Percentiles rank a stretch among this genome's conserved stretches.
These are phyloP conservation scores for Seira ritae DNA, from an alignment of 2,888 invertebrate genomes.

Conservation along the genomic window DNA sequence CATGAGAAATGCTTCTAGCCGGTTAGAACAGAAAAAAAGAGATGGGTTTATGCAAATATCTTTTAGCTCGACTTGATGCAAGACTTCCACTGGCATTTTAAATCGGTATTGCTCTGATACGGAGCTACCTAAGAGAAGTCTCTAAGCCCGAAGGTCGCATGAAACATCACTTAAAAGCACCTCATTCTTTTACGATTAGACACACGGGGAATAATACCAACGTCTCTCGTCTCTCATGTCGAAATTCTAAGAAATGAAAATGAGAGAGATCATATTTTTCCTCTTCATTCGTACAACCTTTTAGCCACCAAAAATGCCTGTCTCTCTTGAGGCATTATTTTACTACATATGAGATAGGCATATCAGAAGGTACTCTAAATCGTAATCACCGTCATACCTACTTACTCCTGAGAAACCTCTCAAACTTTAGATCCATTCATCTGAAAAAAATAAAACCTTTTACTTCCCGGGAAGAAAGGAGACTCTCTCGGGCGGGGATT, in stretches of 20 bases:
- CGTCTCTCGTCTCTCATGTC: background rate
- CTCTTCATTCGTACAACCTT: constrained; percentile 1
- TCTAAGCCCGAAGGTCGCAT: background rate
- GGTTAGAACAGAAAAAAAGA: too few relatives aligned
- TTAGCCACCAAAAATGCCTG: background rate
- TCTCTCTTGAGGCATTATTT: background rate
- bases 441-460: constrained; percentile 47
- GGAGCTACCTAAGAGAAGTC: background rate
- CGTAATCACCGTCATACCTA: background rate
- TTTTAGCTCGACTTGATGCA: background rate
- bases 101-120: background rate
- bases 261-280: background rate
- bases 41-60: background rate
- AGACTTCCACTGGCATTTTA: background rate
- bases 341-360: background rate
- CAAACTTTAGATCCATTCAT: constrained; percentile 37
- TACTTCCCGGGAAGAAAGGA: constrained; percentile 25
- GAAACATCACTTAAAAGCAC: background rate
- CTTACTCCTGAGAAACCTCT: background rate
- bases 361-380: background rate
- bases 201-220: background rate
- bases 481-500: constrained; percentile 43
- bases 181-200: background rate
- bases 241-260: background rate
- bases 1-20: too few relatives aligned